Evolutionary conservation across 1,140 invertebrate species (phyloP), one percentile per base, ranked within the genome.

Genomic region (Neomicropteryx cornuta): DNA sequence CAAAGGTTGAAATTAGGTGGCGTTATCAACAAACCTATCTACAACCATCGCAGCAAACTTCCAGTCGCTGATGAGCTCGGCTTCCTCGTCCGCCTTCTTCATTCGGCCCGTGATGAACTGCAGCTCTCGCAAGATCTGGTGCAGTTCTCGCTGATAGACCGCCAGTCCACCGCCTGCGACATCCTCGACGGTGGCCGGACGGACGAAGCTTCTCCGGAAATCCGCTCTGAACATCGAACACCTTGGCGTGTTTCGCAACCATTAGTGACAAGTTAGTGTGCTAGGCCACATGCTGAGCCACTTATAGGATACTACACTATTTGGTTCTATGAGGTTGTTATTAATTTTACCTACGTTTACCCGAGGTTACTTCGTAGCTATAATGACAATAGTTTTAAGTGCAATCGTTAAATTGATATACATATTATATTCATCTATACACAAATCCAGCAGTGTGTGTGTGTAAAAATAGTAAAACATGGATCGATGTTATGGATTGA

Each of bases 31-130:
- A 45, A 44, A 80, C 79, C 79, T 79, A 71, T 98, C 95, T 52
- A 99, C 90, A 50, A 98, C 95, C 91, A 97, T 90, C 44, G 95
- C 95, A 36, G 96, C 95, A 65, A 98, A 99, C 64, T 97, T 97
- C 96, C 96, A 99, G 62, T 99, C 95, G 59, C 81, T 87, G 44
- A 91, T 89, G 31, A 92, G 73, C 54, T 93, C 88, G n/a, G 83
- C 79, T 51, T 87, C 83, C 46, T 90, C 85, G 52, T 94, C 89
- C 34, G 85, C 79, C 58, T 91, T 89, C 53, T 83, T 81, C 81
- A 93, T 87, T 43, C 86, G 76, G 49, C 76, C 75, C 10, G 90
- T 95, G 53, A 98, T 96, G 66, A 94, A 95, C 56, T 89, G 85
- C 32, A 99, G 71, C 68, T 98, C 93, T 48, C 81, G 77, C 13